Evolutionary conservation across 2,888 invertebrate species (phyloP), one percentile per base, ranked within the genome.

Genomic region (Drosophila macrospina): DNA sequence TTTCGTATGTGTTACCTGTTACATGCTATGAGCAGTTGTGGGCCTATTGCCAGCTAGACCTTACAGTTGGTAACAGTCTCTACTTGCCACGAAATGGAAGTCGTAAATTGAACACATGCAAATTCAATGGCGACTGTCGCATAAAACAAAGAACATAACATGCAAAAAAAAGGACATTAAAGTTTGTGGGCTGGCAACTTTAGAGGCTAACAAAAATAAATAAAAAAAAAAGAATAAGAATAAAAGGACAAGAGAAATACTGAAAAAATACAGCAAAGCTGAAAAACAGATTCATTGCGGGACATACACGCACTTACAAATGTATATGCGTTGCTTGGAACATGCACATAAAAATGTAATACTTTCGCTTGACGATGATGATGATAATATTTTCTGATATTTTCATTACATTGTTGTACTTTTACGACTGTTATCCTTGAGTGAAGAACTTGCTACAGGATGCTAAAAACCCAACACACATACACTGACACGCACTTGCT

Each of bases 341-440:
- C 74, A 71, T 55, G 57, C 63, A 68, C 78, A 78, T 80, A 78
- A 81, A 85, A 80, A 68, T 74, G 85, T 86, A 82, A 76, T 86
- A 82, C 83, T 80, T 76, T 76, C 45, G 68, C 71, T 26, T 62
- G 52, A 65, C 44, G 61, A 76, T 66, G 79, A 81, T 78, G 82
- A 85, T 87, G 88, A 88, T 85, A 77, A 85, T 88, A 85, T 86
- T 88, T 76, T 76, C 69, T 71, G 88, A 88, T 85, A 86, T 85
- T 88, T 86, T 80, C 86, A 88, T 85, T 74, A 86, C 86, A 88
- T 83, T 88, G 86, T 88, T 88, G 84, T 86, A 78, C 80, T 84
- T 85, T 86, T 80, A 78, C 80, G 82, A 87, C 88, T 86, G 82
- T 83, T 87, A 89, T 90, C 87, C 86, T 90, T 90, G 80, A 86